Evolutionary conservation across 2,888 invertebrate species (phyloP), one percentile per base, ranked within the genome.

Genomic region (Mythimna albipuncta): DNA sequence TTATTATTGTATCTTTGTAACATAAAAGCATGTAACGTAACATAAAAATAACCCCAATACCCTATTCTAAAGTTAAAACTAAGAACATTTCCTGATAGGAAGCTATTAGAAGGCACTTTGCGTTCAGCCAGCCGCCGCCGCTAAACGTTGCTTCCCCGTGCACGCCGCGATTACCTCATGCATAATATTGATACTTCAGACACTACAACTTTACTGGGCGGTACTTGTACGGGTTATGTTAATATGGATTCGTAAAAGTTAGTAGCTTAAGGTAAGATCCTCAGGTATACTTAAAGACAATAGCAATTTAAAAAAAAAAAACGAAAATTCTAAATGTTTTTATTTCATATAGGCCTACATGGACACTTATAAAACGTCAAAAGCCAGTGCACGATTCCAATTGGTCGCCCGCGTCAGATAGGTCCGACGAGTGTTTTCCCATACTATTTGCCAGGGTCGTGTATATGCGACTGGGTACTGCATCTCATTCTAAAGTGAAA

Each of bases 21-120:
- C 16, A 47, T 47, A 47, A 47, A 47, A 47, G 13, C 26, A 26
- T 26, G 26, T 47, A 19, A 16, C 47, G 10, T 13, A n/a, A 50
- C 5, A 52, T 62, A 19, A 70, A 55, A 74, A 70, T 32, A 32
- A 32, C 52, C 52, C 52, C 41, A 16, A 3, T 44, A 21, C 13
- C 32, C 32, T 59, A 59, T 21, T 21, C 21, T 16, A 47, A 73
- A 58, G 55, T 75, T 57, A 13, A 57, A 75, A 75, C 75, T 64
- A 26, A 61, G 64, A 81, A 57, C 38, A 54, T 62, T 66, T 81
- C 77, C 77, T 63, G 77, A 76, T 76, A 67, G 67, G 38, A 75
- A 81, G 57, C 81, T 81, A 76, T 76, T 77, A 81, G 52, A 62
- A 76, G 77, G 55, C 47, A 81, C 81, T 77, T 75, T 81, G 52